These are phyloP conservation scores for Perognathus longimembris DNA, from an alignment of 2,113 vertebrate species.

Conservation along the genomic window DNA sequence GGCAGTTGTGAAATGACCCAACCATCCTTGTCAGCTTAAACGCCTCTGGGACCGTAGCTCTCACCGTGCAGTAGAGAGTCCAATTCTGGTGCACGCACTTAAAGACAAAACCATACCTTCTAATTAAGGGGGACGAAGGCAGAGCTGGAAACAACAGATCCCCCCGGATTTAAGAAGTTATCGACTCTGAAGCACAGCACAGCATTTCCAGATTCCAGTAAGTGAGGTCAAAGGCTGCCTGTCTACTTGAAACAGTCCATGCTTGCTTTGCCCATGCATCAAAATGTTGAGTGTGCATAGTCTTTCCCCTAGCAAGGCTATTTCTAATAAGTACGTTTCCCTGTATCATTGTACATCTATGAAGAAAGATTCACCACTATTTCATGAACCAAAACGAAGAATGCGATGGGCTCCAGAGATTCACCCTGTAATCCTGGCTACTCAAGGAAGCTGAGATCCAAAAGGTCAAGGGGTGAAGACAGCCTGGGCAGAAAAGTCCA, in stretches of 20 bases:
- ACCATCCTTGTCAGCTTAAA: neutral
- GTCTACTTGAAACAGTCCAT: rapidly evolving
- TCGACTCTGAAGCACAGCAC: neutral
- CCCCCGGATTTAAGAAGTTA: neutral
- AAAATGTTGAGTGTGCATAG: neutral
- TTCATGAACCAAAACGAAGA: neutral
- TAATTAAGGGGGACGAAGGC: neutral
- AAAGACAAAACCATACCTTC: neutral
- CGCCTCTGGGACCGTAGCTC: neutral
- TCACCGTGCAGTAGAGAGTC: neutral
- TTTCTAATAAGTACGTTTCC: neutral
- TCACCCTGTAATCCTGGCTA: too few species aligned
- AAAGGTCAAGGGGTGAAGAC: too few species aligned
- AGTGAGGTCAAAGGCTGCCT: neutral
- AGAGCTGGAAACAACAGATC: neutral
- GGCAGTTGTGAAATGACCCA: neutral
- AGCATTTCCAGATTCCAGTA: neutral
- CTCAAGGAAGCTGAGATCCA: too few species aligned
- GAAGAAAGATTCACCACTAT: neutral
- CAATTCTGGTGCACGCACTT: neutral
- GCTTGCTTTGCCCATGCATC: neutral
- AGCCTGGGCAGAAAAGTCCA: too few species aligned
- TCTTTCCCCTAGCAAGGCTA: neutral
- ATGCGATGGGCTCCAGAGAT: neutral
- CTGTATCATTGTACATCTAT: neutral